Percentiles rank a stretch among this genome's conserved stretches.
Conservation (phyloP, 2,113 vertebrate genomes). For the Peromyscus polionotus region DNA sequence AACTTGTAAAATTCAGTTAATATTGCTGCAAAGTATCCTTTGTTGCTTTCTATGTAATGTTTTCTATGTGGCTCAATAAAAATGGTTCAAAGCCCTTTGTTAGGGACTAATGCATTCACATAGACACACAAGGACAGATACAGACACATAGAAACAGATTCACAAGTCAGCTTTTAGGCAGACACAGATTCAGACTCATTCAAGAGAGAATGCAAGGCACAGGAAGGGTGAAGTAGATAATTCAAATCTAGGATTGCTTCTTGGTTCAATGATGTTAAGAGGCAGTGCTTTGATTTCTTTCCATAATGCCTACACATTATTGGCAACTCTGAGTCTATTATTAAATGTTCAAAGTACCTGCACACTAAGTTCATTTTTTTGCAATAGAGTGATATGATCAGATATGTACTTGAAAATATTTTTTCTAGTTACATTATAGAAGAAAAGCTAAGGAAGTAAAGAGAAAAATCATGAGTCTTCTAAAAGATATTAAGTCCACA, state of each 20-base stretch:
- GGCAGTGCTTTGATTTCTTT: not conserved
- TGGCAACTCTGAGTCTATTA: not conserved
- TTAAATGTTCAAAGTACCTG: not conserved
- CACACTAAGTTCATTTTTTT: not conserved
- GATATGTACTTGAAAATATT: not conserved
- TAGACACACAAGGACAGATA: not conserved
- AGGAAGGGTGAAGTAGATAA: not conserved
- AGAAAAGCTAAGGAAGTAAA: not conserved
- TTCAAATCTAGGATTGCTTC: not conserved
- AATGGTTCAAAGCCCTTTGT: not conserved
- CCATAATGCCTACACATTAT: too few relatives aligned
- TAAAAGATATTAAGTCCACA: not conserved
- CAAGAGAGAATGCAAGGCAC: too few relatives aligned
- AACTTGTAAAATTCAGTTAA: not conserved
- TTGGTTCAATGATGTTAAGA: not conserved
- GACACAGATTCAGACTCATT: not conserved
- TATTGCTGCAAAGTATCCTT: not conserved
- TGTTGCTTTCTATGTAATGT: not conserved
- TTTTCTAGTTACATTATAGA: not conserved
- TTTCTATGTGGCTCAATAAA: not conserved
- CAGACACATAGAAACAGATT: not conserved
- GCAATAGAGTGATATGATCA: not conserved
- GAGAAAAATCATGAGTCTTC: not conserved
- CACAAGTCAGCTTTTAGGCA: not conserved
- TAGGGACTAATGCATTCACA: not conserved